Base-by-base conservation (phyloP, 2,797 vertebrate genomes). In the Oreonectes daqikongensis region DNA sequence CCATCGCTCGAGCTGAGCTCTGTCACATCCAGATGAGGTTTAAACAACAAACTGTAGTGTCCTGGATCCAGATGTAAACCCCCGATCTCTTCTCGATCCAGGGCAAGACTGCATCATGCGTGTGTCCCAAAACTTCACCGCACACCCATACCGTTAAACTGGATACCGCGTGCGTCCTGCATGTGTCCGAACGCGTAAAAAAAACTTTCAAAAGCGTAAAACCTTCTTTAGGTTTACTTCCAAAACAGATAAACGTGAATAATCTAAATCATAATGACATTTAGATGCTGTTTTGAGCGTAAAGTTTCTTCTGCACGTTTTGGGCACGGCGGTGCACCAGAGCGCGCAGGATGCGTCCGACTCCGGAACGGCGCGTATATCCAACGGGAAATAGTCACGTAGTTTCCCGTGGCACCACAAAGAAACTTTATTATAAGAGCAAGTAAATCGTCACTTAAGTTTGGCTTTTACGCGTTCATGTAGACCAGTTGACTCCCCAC, bases 1-100 rank as follows among this genome's bases (percentile, higher is more conserved):
- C 97, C 97, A 98, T 98, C 82, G 86, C 89, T 88, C 83, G 17
- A 65, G 65, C 38, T 60, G 55, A 63, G 17, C 78, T 80, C 53
- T 35, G 78, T 63, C 69, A 69, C 81, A 78, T 82, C 85, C 88
- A 85, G 77, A 75, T 84, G 24, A 66, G 35, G 28, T 55, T 50
- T 46, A 71, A 83, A 78, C 79, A 42, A 65, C 59, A 78, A 65
- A 44, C 69, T 75, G 3, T 64, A 55, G 40, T 71, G 48, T 80
- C 70, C 73, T 67, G 78, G 66, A 65, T 79, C 69, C 44, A 81
- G 12, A 46, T 22, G 26, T 60, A 40, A 68, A 52, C 57, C 35
- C 35, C 63, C 72, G 26, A 40, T 59, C 35, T 64, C 53, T 12
- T 40, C 70, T 60, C 44, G 22, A 48, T 10, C n/a, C 28, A 24